A percentile compares a stretch with the other conserved stretches of the same genome.
Conservation (phyloP, 2,797 vertebrate species). For the Cynopterus sphinx region DNA sequence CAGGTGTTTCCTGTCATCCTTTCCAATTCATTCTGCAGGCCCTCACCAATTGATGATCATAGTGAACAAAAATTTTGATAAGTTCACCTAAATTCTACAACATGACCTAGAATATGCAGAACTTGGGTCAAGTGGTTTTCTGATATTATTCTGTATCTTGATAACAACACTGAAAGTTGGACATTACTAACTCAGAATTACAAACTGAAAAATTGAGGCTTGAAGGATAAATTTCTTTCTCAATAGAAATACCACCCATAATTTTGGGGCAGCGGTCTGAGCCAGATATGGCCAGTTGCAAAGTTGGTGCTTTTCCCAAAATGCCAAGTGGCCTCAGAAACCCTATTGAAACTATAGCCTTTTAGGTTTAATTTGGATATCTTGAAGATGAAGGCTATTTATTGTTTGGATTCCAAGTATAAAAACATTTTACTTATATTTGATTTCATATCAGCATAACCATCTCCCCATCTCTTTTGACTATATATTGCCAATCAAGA, state of each 20-base stretch:
- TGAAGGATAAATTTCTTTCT: neutral
- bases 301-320: neutral
- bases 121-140: neutral
- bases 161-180: neutral
- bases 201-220: neutral
- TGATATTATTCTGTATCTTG: neutral
- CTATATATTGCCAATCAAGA: neutral
- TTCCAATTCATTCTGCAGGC: neutral
- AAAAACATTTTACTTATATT: neutral
- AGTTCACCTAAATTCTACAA: neutral
- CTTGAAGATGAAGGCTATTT: neutral
- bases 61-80: neutral
- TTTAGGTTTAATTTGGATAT: neutral
- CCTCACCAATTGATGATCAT: neutral
- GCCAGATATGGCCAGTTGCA: neutral
- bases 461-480: neutral
- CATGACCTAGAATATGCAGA: neutral
- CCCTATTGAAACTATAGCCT: neutral
- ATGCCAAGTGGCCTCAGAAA: neutral
- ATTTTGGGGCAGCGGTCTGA: neutral
- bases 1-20: neutral
- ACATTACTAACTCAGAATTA: neutral
- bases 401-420: neutral
- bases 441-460: neutral
- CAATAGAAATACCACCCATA: neutral